Evolutionary conservation across 2,113 vertebrate genomes (phyloP).

Genomic region (Esox niger): DNA sequence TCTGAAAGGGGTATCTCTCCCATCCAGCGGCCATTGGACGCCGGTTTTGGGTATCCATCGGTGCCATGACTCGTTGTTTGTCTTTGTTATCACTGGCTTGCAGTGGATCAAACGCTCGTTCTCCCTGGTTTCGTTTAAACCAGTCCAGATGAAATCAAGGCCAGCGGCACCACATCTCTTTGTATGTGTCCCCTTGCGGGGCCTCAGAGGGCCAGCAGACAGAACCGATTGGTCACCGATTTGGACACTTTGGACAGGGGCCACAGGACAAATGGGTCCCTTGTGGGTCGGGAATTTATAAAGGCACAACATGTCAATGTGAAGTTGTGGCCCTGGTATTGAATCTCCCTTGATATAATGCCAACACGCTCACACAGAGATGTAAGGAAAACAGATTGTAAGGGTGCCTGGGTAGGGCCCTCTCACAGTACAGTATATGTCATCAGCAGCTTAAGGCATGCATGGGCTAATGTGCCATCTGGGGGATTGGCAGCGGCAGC

Average conservation of each 20-base stretch:
- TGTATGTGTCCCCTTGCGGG: slow-evolving; percentile 22
- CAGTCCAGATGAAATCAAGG: slow-evolving; percentile 29
- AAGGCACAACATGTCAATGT: slow-evolving; percentile 3
- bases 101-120: slow-evolving; percentile 48
- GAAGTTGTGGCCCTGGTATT: slow-evolving; percentile 1
- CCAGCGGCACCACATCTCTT: slow-evolving; percentile 22
- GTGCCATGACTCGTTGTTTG: slow-evolving; percentile 40
- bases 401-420: not conserved
- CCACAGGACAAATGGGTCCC: slow-evolving; percentile 5
- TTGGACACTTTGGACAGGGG: slow-evolving; percentile 17
- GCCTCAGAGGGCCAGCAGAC: not conserved
- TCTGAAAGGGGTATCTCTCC: slow-evolving; percentile 42
- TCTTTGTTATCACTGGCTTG: slow-evolving; percentile 56
- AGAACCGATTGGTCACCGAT: not conserved
- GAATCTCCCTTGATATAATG: not conserved
- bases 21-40: slow-evolving; percentile 25
- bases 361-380: slow-evolving; percentile 2
- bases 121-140: slow-evolving; percentile 33
- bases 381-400: slow-evolving; percentile 9
- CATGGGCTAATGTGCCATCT: slow-evolving; percentile 29
- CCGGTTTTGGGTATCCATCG: slow-evolving; percentile 15
- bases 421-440: slow-evolving; percentile 15
- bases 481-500: no score
- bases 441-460: slow-evolving; percentile 31
- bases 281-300: slow-evolving; percentile 4